Evolutionary conservation across 2,888 invertebrate species (phyloP).

Genomic region (Aspidapion aeneum): DNA sequence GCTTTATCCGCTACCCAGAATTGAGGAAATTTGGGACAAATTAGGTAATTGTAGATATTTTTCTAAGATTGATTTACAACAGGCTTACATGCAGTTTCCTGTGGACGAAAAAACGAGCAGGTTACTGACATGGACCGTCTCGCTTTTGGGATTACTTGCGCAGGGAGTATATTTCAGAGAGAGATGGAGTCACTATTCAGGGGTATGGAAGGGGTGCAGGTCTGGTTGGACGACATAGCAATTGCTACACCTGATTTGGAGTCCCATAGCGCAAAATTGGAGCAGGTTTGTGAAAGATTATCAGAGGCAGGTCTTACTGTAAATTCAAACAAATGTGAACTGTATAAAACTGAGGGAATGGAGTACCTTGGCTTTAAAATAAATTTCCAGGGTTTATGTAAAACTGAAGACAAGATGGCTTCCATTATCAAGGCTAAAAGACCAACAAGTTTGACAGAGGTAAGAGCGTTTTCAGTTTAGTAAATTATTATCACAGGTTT

Average conservation of each 20-base stretch:
- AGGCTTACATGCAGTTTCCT: slow-evolving; percentile 39
- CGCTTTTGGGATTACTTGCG: slow-evolving; percentile 40
- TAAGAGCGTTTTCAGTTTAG: slow-evolving; percentile 15
- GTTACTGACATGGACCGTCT: slow-evolving; percentile 34
- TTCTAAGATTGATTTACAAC: slow-evolving; percentile 27
- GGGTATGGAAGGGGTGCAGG: slow-evolving; percentile 31
- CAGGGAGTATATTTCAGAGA: slow-evolving; percentile 40
- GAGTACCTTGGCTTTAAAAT: no score
- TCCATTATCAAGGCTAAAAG: neutral
- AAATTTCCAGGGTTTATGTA: neutral
- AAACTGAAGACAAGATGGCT: neutral
- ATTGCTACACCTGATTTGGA: neutral
- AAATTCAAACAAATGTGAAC: neutral
- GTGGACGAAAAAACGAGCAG: slow-evolving; percentile 33
- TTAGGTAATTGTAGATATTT: slow-evolving; percentile 26
- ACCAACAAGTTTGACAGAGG: slow-evolving; percentile 15
- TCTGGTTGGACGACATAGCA: slow-evolving; percentile 23
- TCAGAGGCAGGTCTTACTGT: neutral
- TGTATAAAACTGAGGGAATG: no score
- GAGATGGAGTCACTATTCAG: slow-evolving; percentile 37
- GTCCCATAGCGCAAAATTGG: neutral
- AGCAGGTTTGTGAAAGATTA: neutral
- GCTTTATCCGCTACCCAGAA: slow-evolving; percentile 27
- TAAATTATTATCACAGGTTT: slow-evolving; percentile 23
- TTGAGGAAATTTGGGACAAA: slow-evolving; percentile 31